A percentile compares a stretch with the other conserved stretches of the same genome.
phyloP scores from a whole-genome alignment of 2,797 vertebrate species.

The Lycodopsis pacificus region DNA sequence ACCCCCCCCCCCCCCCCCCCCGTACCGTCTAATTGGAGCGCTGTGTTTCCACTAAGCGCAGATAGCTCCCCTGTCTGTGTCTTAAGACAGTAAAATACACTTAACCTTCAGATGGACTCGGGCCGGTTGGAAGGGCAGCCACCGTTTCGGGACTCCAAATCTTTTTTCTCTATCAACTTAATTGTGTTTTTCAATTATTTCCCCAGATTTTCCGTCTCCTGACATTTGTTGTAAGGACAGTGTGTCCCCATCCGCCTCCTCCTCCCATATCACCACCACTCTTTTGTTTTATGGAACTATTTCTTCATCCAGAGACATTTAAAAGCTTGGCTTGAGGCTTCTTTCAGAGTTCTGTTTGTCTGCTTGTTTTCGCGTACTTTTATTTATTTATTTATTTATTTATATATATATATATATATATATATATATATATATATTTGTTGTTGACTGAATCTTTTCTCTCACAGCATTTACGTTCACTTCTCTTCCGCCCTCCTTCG shows the following conservation, averaged over 20 bases:
- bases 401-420: no score
- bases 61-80: constrained; percentile 67
- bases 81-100: constrained; percentile 75
- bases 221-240: constrained; percentile 73
- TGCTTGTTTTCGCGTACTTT: not conserved
- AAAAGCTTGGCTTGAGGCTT: not conserved
- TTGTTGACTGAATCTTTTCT: constrained; percentile 32
- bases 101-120: constrained; percentile 77
- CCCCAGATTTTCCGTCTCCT: constrained; percentile 72
- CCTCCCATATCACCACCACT: not conserved
- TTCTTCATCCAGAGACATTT: not conserved
- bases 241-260: not conserved
- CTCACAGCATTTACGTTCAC: constrained; percentile 42
- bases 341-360: not conserved
- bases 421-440: not conserved
- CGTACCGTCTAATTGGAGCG: constrained; percentile 52
- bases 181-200: constrained; percentile 80
- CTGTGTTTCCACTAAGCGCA: constrained; percentile 44
- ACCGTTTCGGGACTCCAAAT: constrained; percentile 64
- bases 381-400: no score
- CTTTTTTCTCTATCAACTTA: constrained; percentile 77
- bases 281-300: constrained; percentile 46
- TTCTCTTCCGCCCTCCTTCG: constrained; percentile 24
- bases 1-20: not conserved
- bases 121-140: constrained; percentile 59